Evolutionary conservation across 2,888 invertebrate genomes (phyloP), one percentile per base, ranked within the genome.

Genomic region (Hydroisotoma schaefferi): DNA sequence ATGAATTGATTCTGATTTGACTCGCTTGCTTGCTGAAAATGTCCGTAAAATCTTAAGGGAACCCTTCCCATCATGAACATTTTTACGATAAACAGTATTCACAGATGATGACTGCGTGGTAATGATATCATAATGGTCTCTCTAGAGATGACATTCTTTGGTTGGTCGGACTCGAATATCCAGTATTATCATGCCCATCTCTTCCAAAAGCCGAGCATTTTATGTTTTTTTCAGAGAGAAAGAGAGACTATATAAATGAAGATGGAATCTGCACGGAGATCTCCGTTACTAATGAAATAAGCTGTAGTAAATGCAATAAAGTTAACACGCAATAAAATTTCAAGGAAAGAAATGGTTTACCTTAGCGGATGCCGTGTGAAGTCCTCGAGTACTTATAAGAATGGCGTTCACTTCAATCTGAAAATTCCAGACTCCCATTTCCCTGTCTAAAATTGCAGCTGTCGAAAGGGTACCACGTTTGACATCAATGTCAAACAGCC

Each of bases 401-500:
- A 92, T 87, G 55, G 90, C 92, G 76, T 87, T 88, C 62, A 94
- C 85, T 76, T 90, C 88, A 69, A 93, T 85, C 75, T 88, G 87
- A 79, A 91, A 93, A 72, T 83, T 83, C 75, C 87, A 87, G 61
- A 87, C 84, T 29, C 90, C 91, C 68, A 86, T 83, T 77, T 93
- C 93, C 58, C 91, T 83, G 78, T 93, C 92, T 77, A 92, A 80
- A 65, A 86, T 83, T 46, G 85, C 86, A 18, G 90, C 89, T 18
- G 92, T 92, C 46, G 90, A 89, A 71, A 97, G 80, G 74, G 91
- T 87, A 48, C 95, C 95, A 75, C 89, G 81, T 71, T 88, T 87
- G 23, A 88, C 84, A 79, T 95, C 93, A 75, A 97, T 88, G 75
- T 90, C 90, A 77, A 97, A 97, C 74, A 92, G 81, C 75, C 90